Percentiles rank a stretch among this genome's conserved stretches.
Evolutionary conservation across 2,888 invertebrate genomes (phyloP).

Genomic region (Cataglyphis altisquamis): DNA sequence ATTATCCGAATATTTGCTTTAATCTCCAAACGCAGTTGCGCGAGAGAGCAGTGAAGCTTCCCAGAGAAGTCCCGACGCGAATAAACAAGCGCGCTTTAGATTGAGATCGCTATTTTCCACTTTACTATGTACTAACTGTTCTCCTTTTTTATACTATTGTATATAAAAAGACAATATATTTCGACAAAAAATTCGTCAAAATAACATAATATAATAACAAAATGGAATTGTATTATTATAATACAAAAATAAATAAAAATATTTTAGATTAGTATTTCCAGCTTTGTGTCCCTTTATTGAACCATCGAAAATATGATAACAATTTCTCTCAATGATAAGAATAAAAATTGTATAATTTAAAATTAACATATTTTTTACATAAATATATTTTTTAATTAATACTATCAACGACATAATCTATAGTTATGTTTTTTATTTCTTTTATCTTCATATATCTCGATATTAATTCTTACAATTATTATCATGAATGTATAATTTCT

Average conservation of each 20-base stretch:
- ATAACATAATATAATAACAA: background rate
- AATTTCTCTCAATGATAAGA: too few relatives aligned
- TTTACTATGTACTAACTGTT: background rate
- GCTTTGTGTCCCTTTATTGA: too few relatives aligned
- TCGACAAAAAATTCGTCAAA: background rate
- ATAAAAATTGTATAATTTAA: background rate
- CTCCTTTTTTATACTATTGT: background rate
- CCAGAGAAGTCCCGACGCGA: slow-evolving; percentile 38
- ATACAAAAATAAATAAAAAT: background rate
- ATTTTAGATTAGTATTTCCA: background rate
- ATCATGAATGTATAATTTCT: background rate
- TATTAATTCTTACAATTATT: background rate
- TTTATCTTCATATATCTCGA: background rate
- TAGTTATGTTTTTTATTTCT: background rate
- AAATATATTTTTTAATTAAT: background rate
- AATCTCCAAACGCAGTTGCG: slow-evolving; percentile 41
- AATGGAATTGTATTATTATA: too few relatives aligned
- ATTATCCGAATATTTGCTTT: slow-evolving; percentile 79
- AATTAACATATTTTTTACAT: background rate
- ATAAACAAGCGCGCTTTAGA: slow-evolving; percentile 42
- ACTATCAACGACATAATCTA: background rate
- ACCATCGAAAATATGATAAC: too few relatives aligned
- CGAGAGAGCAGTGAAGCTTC: slow-evolving; percentile 44
- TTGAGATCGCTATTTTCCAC: slow-evolving; percentile 42
- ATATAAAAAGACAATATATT: background rate